Conservation (phyloP, 1,140 invertebrate species). For the Drosophila repleta region DNA sequence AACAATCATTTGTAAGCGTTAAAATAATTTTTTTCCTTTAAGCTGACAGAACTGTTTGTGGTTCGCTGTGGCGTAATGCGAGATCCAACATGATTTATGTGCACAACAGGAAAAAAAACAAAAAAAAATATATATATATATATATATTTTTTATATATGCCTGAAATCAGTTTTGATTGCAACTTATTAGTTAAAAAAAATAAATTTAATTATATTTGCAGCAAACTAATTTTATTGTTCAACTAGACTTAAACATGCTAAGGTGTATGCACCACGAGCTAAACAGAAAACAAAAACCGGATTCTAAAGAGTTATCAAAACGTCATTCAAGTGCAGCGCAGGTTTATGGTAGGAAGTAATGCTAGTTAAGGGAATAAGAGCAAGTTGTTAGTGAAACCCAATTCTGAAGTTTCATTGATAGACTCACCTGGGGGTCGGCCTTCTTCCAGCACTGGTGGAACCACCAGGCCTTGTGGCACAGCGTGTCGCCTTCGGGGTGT, state of each 20-base stretch:
- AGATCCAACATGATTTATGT: conserved; percentile 47
- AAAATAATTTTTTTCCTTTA: conserved; percentile 15
- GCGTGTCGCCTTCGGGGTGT: conserved; percentile 72
- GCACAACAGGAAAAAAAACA: background rate
- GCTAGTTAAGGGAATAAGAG: conserved; percentile 25
- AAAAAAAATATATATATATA: too few species aligned
- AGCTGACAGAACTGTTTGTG: conserved; percentile 34
- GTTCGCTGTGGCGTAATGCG: conserved; percentile 19
- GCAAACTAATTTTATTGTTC: conserved; percentile 12
- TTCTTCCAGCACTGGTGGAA: conserved; percentile 84
- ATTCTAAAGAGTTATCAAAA: background rate
- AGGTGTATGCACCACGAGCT: background rate
- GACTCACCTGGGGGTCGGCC: conserved; percentile 74
- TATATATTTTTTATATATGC: too few species aligned
- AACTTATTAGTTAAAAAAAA: too few species aligned
- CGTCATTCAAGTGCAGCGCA: background rate
- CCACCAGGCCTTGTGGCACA: conserved; percentile 83
- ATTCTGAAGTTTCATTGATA: background rate
- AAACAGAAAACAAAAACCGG: background rate
- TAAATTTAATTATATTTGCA: background rate
- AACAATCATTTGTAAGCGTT: conserved; percentile 17
- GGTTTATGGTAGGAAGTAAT: conserved; percentile 71
- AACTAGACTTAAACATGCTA: background rate
- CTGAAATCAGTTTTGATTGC: too few species aligned
- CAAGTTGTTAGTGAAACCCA: background rate